Evolutionary conservation across 1,140 invertebrate genomes (phyloP).

Genomic region (Drosophila orosa): DNA sequence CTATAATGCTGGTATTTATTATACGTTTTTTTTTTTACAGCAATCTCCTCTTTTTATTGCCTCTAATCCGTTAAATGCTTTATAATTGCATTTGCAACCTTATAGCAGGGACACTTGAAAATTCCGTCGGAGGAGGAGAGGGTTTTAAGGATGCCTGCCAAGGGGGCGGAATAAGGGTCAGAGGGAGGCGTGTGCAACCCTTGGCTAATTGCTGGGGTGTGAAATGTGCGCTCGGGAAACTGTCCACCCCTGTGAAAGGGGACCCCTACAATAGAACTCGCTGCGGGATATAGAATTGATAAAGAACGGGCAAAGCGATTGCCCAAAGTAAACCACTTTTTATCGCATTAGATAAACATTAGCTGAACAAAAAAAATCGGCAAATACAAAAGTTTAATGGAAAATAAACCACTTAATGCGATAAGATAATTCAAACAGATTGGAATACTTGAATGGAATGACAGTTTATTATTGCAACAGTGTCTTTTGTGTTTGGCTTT

Average conservation of each 20-base stretch:
- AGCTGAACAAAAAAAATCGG: constrained; percentile 15
- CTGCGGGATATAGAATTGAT: constrained; percentile 31
- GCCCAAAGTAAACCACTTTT: constrained; percentile 38
- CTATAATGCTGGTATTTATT: constrained; percentile 49
- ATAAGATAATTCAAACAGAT: constrained; percentile 7
- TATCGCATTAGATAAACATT: constrained; percentile 36
- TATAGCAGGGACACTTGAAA: constrained; percentile 66
- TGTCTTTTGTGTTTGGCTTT: neutral
- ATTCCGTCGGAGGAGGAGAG: constrained; percentile 18
- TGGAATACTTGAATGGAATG: neutral
- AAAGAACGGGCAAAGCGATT: constrained; percentile 19
- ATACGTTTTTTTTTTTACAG: constrained; percentile 36
- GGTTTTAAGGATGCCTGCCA: constrained; percentile 16
- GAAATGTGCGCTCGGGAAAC: constrained; percentile 48
- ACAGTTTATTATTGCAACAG: neutral
- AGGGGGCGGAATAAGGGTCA: constrained; percentile 21
- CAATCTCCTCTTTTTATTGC: constrained; percentile 63
- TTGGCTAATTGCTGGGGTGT: constrained; percentile 67
- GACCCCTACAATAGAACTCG: constrained; percentile 13
- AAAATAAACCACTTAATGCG: constrained; percentile 9
- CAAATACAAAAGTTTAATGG: neutral
- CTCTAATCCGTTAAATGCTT: constrained; percentile 73
- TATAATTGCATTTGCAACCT: constrained; percentile 72
- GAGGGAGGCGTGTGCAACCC: constrained; percentile 47
- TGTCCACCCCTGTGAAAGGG: constrained; percentile 42